A percentile compares a stretch with the other conserved stretches of the same genome.
Conservation (phyloP, 37 sponge, comb jelly and placozoan genomes). For the Halichondria panicea region DNA sequence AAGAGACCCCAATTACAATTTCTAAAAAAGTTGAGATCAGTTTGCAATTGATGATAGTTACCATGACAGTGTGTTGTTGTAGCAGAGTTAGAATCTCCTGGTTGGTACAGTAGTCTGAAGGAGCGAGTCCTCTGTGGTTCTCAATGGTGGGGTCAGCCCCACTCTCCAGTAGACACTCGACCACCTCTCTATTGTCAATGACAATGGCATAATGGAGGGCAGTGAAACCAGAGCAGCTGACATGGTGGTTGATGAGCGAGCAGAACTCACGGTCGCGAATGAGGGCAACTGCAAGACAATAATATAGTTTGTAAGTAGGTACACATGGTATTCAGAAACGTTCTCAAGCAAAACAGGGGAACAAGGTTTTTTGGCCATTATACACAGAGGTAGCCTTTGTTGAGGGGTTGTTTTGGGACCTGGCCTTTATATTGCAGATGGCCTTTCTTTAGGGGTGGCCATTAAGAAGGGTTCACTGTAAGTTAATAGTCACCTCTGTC, state of each 20-base stretch:
- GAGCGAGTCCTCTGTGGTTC: constrained; percentile 47
- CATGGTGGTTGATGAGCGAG: constrained; percentile 48
- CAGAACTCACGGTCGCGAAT: constrained; percentile 72
- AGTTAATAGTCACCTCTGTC: constrained; percentile 35
- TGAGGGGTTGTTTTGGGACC: too few species aligned
- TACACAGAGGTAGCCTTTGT: too few species aligned
- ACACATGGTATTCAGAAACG: background rate
- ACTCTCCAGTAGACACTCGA: constrained; percentile 25
- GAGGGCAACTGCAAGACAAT: constrained; percentile 48
- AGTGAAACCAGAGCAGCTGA: constrained; percentile 85
- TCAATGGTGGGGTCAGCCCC: constrained; percentile 71
- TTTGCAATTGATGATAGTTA: constrained; percentile 1
- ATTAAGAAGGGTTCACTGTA: too few species aligned
- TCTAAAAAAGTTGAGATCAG: too few species aligned
- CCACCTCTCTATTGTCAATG: constrained; percentile 48
- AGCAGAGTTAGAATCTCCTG: constrained; percentile 17
- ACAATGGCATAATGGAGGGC: constrained; percentile 93
- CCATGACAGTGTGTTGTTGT: constrained; percentile 30
- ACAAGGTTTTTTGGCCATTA: too few species aligned
- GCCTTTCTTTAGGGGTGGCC: too few species aligned
- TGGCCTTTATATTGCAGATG: too few species aligned
- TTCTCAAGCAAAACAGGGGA: too few species aligned
- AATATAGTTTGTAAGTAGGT: background rate
- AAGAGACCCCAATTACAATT: background rate
- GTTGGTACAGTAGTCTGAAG: constrained; percentile 38